Evolutionary conservation across 2,797 vertebrate species (phyloP), one percentile per base, ranked within the genome.

Genomic region (Atherinosoma microstoma): DNA sequence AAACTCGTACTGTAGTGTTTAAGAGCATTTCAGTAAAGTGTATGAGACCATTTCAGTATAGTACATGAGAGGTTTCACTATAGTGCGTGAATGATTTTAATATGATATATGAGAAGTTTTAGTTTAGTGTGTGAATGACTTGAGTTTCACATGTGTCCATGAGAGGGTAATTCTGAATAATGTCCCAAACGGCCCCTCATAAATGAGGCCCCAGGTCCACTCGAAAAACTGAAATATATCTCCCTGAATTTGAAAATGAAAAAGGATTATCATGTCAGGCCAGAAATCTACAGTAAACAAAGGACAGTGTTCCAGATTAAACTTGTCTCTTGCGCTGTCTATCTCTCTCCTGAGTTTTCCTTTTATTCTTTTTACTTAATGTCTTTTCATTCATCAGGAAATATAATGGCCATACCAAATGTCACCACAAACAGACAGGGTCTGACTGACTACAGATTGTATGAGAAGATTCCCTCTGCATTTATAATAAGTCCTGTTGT

Each of bases 241-340:
- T 6, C 22, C 12, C 29, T 54, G 29, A 24, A 15, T 54, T 27
- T 54, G 24, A 27, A 54, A 54, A 54, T 54, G 11, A 54, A 27
- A 54, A 54, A 27, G 24, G 24, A 27, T 7, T 51, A 4, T 24
- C n/a, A 51, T n/a, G 9, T 51, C 49, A 29, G 13, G 11, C 51
- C 24, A 54, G 16, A 45, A 45, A 18, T 18, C 5, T 4, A 45
- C 16, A 45, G 51, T 24, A 27, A 54, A 22, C 51, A 27, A 24
- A 6, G 12, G 12, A 54, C 22, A 27, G 51, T 24, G 24, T 54
- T 54, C 22, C 53, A 34, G 16, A 53, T 32, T 22, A 2, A 1
- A 45, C 22, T 63, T 36, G 9, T 35, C 15, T 63, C 58, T 56
- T 42, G 34, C 30, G 36, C 20, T 59, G 68, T 64, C 51, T 68